Evolutionary conservation across 2,888 invertebrate species (phyloP).

Genomic region (Agrochola lota): DNA sequence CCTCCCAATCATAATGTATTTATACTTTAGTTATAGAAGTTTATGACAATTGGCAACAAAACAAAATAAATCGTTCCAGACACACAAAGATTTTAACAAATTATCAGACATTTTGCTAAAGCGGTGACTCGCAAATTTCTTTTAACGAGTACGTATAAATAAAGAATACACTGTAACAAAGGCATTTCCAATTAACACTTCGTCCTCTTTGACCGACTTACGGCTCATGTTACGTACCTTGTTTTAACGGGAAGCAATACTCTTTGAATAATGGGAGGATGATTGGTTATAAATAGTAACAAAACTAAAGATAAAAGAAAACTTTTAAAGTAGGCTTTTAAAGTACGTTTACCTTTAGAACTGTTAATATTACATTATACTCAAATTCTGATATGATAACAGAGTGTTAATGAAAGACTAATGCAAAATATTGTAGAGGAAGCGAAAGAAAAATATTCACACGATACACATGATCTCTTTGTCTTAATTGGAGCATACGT

Average conservation of each 20-base stretch:
- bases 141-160: slow-evolving; percentile 54
- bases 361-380: background rate
- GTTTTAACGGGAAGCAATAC: slow-evolving; percentile 45
- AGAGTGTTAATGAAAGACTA: slow-evolving; percentile 2
- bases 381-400: background rate
- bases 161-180: slow-evolving; percentile 44
- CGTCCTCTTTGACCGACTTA: slow-evolving; percentile 57
- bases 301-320: slow-evolving; percentile 14
- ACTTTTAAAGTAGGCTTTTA: background rate
- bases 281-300: background rate
- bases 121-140: slow-evolving; percentile 57
- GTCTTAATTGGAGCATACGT: background rate
- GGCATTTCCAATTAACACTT: slow-evolving; percentile 62
- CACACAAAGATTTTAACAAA: slow-evolving; percentile 40
- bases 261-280: slow-evolving; percentile 22
- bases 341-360: slow-evolving; percentile 1
- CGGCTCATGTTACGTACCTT: slow-evolving; percentile 26
- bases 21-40: background rate
- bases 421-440: slow-evolving; percentile 10
- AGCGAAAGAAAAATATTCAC: background rate
- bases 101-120: slow-evolving; percentile 40
- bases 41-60: slow-evolving; percentile 14
- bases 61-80: slow-evolving; percentile 25
- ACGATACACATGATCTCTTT: background rate
- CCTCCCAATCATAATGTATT: background rate